These are phyloP conservation scores for Tenebrio molitor DNA, from an alignment of 1,140 invertebrate species.

Conservation along the genomic window DNA sequence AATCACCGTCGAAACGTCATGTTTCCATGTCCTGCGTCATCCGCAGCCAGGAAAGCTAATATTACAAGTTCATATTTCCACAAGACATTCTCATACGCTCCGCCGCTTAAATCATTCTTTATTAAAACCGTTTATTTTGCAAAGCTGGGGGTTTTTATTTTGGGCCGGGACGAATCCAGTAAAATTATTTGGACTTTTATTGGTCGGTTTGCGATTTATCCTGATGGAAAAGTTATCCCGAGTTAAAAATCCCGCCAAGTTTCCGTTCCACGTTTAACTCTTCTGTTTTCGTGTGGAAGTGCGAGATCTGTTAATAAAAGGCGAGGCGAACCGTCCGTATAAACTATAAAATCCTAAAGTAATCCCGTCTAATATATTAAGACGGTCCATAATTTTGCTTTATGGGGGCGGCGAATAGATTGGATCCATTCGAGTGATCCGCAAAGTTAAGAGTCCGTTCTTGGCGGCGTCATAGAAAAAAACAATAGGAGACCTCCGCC, in stretches of 20 bases:
- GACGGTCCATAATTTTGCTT: slow-evolving; percentile 58
- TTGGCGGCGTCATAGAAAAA: slow-evolving; percentile 52
- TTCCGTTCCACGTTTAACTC: no score
- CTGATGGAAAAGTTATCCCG: slow-evolving; percentile 8
- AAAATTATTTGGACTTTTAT: slow-evolving; percentile 17
- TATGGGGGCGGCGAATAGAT: slow-evolving; percentile 56
- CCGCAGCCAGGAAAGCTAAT: slow-evolving; percentile 6
- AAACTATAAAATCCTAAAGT: slow-evolving; percentile 56
- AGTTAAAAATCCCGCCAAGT: not conserved
- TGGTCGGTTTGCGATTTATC: not conserved
- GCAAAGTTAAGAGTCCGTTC: slow-evolving; percentile 54
- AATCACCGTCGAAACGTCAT: no score
- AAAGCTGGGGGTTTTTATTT: not conserved
- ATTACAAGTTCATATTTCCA: slow-evolving; percentile 42
- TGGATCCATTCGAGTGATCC: slow-evolving; percentile 57
- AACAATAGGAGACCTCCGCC: slow-evolving; percentile 52
- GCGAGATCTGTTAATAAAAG: not conserved
- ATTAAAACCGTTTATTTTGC: slow-evolving; percentile 36
- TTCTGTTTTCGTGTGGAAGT: not conserved
- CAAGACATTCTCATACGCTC: slow-evolving; percentile 27
- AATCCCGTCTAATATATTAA: slow-evolving; percentile 57
- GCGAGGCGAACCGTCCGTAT: not conserved
- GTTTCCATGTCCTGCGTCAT: slow-evolving; percentile 5
- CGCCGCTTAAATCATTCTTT: slow-evolving; percentile 36
- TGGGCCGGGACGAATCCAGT: not conserved